Evolutionary conservation across 2,888 invertebrate species (phyloP), one percentile per base, ranked within the genome.

Genomic region (Cryptocephalus primarius): DNA sequence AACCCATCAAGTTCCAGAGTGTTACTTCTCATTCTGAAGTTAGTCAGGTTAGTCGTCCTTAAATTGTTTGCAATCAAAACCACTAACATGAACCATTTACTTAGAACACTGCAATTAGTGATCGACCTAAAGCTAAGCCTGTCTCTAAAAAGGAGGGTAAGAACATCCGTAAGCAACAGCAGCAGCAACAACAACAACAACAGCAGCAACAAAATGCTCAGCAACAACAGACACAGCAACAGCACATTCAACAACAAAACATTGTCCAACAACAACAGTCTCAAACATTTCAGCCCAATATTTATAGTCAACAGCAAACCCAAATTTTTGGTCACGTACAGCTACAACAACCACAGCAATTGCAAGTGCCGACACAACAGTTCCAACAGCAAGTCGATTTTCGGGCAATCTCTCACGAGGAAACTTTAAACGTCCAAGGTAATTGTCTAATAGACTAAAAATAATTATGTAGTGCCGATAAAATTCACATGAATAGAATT

Each of bases 111-210:
- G 83, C 86, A 53, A 85, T 88, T 60, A 85, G 85, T 72, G 88
- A 89, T 71, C 79, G 88, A 60, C 86, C 87, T 48, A 88, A 87
- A 70, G 87, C 83, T 40, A 89, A 88, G 70, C 82, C 86, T 39
- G 81, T 81, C 44, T 81, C 84, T 43, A 86, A 88, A 67, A 88
- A 87, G 67, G 87, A 85, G 65, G 79, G 82, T 43, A 87, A 87
- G 69, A 82, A 80, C 64, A 73, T 79, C 50, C 77, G 83, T 58
- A 85, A 85, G 58, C 72, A 73, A 55, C 68, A 68, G 47, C 71
- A 70, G n/a, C 12, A 13, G 22, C 63, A 55, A 49, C 62, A 61
- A 50, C 65, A 60, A 50, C 65, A 60, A 44, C 62, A 75, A 58
- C 70, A 73, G 68, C 73, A 71, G 53, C 69, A 66, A 41, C 65